Percentiles rank a stretch among this genome's conserved stretches.
Conservation (phyloP, 1,140 invertebrate species). For the Panagrolaimus sp. region DNA sequence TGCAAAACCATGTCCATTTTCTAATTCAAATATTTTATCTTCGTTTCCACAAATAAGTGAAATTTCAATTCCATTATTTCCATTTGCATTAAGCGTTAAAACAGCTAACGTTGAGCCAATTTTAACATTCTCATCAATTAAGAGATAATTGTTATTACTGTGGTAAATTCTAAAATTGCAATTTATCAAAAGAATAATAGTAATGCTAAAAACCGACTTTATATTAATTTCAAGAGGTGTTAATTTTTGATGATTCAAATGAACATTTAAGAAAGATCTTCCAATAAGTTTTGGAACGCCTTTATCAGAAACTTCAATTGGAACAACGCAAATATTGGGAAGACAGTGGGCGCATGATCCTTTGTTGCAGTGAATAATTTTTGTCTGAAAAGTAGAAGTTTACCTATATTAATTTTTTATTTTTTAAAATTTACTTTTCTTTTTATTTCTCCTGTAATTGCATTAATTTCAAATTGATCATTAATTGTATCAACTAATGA, state of each 20-base stretch:
- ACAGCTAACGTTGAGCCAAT: not conserved
- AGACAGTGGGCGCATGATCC: not conserved
- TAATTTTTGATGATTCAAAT: not conserved
- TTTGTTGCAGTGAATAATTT: not conserved
- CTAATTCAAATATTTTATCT: conserved; percentile 4
- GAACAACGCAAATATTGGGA: conserved; percentile 1
- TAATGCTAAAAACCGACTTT: not conserved
- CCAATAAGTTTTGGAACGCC: conserved; percentile 4
- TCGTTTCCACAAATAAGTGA: conserved; percentile 5
- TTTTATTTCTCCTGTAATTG: not conserved
- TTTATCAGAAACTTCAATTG: not conserved
- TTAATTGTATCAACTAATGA: not conserved
- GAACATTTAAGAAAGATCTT: conserved; percentile 3
- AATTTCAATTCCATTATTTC: not conserved
- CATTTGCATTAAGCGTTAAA: not conserved
- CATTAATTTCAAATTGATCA: conserved; percentile 1
- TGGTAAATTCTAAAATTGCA: conserved; percentile 3
- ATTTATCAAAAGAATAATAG: too few species aligned
- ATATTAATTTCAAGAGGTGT: not conserved
- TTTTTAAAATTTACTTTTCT: not conserved
- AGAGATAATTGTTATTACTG: not conserved
- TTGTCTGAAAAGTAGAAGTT: not conserved
- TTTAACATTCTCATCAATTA: not conserved
- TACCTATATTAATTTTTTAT: not conserved
- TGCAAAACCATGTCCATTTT: conserved; percentile 10